Evolutionary conservation across 2,113 vertebrate species (phyloP).

Genomic region (Oriolus oriolus): DNA sequence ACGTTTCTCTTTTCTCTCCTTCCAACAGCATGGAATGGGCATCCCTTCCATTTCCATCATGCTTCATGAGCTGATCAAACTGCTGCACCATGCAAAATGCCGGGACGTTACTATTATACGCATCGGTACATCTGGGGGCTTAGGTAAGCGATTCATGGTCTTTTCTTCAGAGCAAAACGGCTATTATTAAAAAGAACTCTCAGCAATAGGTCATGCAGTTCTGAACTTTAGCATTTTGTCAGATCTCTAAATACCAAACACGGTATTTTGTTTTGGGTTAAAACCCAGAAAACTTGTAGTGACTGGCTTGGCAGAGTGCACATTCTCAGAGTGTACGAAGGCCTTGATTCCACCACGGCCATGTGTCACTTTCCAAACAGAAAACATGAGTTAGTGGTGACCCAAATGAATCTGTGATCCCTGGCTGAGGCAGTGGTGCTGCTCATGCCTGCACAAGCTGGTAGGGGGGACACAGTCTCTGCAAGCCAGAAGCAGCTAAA

Average conservation of each 20-base stretch:
- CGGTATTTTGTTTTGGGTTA: neutral
- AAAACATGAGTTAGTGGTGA: neutral
- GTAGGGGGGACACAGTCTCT: rapidly evolving
- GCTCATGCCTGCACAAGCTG: neutral
- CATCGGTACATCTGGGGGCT: conserved; percentile 85
- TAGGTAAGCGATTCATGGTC: conserved; percentile 65
- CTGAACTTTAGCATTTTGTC: neutral
- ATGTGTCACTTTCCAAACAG: neutral
- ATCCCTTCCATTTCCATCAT: conserved; percentile 88
- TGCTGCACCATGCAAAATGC: conserved; percentile 82
- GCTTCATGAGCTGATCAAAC: conserved; percentile 90
- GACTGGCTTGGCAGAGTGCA: neutral
- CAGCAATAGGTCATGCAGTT: neutral
- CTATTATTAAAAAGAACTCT: neutral
- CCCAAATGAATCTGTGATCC: neutral
- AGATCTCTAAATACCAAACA: neutral
- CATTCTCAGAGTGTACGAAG: neutral
- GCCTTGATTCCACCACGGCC: neutral
- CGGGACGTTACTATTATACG: conserved; percentile 81
- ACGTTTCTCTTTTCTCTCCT: neutral
- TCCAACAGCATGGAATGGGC: conserved; percentile 82
- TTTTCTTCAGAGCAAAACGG: neutral
- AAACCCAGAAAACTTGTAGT: neutral
- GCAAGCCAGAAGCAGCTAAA: neutral
- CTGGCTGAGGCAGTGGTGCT: neutral